phyloP scores from a whole-genome alignment of 2,113 vertebrate species.

The Columba livia region DNA sequence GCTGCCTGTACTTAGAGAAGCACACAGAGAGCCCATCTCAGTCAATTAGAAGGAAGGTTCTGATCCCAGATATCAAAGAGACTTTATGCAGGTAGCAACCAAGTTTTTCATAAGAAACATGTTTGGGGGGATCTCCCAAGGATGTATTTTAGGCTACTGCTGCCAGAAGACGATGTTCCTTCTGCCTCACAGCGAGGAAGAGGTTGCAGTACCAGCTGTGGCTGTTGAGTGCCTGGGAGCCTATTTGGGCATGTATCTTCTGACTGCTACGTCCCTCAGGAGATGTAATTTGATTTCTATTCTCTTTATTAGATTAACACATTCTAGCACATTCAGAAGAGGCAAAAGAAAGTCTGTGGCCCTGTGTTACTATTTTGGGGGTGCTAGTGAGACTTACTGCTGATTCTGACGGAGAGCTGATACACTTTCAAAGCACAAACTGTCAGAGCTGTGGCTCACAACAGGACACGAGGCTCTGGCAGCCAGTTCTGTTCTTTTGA shows the following conservation, averaged over 20 bases:
- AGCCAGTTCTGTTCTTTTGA: conserved; percentile 7
- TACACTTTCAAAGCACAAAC: not conserved
- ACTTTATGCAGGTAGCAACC: not conserved
- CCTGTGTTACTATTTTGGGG: not conserved
- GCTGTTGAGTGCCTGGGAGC: not conserved
- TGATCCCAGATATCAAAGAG: not conserved
- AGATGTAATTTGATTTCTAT: not conserved
- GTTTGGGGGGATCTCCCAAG: not conserved
- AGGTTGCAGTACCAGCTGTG: not conserved
- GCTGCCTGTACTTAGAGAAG: not conserved
- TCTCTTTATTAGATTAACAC: not conserved
- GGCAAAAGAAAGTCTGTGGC: not conserved
- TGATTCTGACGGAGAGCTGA: not conserved
- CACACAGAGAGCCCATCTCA: not conserved
- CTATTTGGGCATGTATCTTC: not conserved
- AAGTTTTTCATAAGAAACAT: not conserved
- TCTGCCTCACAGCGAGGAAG: not conserved
- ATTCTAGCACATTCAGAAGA: not conserved
- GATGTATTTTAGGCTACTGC: not conserved
- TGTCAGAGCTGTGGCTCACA: not conserved
- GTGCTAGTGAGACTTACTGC: not conserved
- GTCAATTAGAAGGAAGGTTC: not conserved
- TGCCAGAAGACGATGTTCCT: not conserved
- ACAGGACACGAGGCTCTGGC: not conserved
- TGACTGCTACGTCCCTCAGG: not conserved